Base-by-base conservation (phyloP, 2,888 invertebrate species). In the Drosophila greeni region DNA sequence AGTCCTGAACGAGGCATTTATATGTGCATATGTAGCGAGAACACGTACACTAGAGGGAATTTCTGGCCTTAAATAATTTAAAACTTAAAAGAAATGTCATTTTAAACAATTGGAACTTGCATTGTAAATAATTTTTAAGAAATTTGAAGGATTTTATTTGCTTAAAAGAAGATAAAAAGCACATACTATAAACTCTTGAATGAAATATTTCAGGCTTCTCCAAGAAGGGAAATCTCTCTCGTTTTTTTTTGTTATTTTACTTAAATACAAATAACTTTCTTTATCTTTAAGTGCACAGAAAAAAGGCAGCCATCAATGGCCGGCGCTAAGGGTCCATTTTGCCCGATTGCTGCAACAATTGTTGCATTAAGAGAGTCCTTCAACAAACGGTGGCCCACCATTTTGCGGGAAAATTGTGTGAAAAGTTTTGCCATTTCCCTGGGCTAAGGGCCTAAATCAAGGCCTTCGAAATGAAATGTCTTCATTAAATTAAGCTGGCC, bases 401-500 rank as follows among this genome's bases (percentile, higher is more conserved):
- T 68, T 62, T 80, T 66, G 67, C 54, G 54, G 53, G 43, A 40
- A 62, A 64, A 62, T 65, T 75, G 70, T 74, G 74, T 70, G 59
- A 68, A 69, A 65, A 24, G 62, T 52, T 64, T 14, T 18, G 51
- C 36, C 34, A 23, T 36, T 40, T 43, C 11, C 20, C 31, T 16
- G 34, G 36, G 45, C 36, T 42, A 23, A 45, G 20, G 5, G 39
- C 49, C 74, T 69, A 76, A 77, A 75, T 81, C 80, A 75, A 62
- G 62, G 70, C 62, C 24, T 45, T 57, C 66, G 57, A 65, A 75
- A 74, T 66, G 74, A 74, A 82, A 79, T 70, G 80, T 75, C 83
- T 82, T 74, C 76, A 82, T 80, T 73, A 82, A 80, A 76, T 81
- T 79, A 82, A 78, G 70, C 65, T 58, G 66, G 66, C 66, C 23